Evolutionary conservation across 2,113 vertebrate species (phyloP), one percentile per base, ranked within the genome.

Genomic region (Psittacus erithacus): DNA sequence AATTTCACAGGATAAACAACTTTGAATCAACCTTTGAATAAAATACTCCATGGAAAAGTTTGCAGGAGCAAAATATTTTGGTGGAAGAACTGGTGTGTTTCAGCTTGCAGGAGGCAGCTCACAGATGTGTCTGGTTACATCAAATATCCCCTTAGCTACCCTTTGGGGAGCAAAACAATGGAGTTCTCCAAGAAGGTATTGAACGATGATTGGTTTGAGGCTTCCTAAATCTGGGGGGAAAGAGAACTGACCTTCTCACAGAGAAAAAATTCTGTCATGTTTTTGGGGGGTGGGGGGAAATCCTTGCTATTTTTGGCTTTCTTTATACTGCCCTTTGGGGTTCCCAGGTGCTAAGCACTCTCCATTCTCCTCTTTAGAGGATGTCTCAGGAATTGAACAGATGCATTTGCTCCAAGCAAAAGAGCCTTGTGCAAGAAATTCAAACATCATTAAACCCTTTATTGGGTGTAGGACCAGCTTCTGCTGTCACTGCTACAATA

Each of bases 391-490:
- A 81, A 39, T 17, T 49, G 47, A 62, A 39, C 69, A 82, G 89
- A 43, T 15, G 41, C 25, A 29, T 82, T 35, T 73, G 44, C 31
- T 91, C 44, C 8, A 65, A 67, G 35, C 22, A 47, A 31, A 62
- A 41, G 25, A 44, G 17, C 13, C 62, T 73, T 29, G 33, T 1
- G 2, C 41, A 46, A 41, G 59, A 67, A 73, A 78, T 33, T 63
- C 13, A 44, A 52, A 41, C 43, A 39, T 22, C 13, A 22, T 3
- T 13, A 60, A 70, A 38, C 6, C 16, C 60, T 12, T 20, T 6
- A 5, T 5, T 31, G 25, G 7, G 20, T 35, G 41, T 1, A 28
- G 13, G 49, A 57, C 57, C 0, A 1, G 33, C 15, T 59, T 84
- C 79, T 92, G 57, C 46, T 67, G 6, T n/a, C 68, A 9, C 9